Conservation (phyloP, 2,113 vertebrate species). For the Emydura subglobosa region DNA sequence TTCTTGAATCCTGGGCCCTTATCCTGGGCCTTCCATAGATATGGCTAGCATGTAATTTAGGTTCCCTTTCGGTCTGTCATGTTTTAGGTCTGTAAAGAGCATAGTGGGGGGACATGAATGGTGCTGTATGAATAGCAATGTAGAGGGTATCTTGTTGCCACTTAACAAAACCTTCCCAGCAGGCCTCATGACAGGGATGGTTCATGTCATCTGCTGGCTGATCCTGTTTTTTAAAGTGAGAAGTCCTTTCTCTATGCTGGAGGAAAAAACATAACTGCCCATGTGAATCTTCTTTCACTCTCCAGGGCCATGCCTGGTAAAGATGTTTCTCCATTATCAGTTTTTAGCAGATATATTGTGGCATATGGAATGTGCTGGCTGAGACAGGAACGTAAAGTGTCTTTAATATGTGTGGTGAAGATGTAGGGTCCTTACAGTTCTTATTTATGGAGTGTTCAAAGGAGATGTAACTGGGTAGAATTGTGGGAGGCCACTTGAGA, state of each 20-base stretch:
- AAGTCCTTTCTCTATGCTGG: not conserved
- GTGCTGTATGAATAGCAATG: not conserved
- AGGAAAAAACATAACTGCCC: not conserved
- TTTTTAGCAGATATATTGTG: not conserved
- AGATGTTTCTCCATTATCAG: not conserved
- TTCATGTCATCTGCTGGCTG: not conserved
- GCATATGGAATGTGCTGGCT: not conserved
- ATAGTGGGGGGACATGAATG: not conserved
- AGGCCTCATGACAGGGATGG: not conserved
- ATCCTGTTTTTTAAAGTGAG: not conserved
- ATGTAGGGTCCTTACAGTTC: conserved; percentile 1
- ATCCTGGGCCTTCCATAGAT: not conserved
- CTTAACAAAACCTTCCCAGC: not conserved
- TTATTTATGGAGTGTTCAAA: conserved; percentile 36
- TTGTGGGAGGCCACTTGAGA: conserved; percentile 28
- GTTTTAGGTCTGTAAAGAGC: not conserved
- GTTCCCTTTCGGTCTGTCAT: not conserved
- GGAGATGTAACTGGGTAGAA: conserved; percentile 13
- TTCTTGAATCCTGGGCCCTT: not conserved
- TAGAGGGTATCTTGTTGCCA: not conserved
- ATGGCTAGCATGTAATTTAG: not conserved
- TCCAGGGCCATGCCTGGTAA: not conserved
- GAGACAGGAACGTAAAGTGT: not conserved
- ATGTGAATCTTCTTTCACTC: not conserved
- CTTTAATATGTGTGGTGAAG: not conserved